These are phyloP conservation scores for Anoplius nigerrimus DNA, from an alignment of 2,888 invertebrate genomes.

Conservation along the genomic window DNA sequence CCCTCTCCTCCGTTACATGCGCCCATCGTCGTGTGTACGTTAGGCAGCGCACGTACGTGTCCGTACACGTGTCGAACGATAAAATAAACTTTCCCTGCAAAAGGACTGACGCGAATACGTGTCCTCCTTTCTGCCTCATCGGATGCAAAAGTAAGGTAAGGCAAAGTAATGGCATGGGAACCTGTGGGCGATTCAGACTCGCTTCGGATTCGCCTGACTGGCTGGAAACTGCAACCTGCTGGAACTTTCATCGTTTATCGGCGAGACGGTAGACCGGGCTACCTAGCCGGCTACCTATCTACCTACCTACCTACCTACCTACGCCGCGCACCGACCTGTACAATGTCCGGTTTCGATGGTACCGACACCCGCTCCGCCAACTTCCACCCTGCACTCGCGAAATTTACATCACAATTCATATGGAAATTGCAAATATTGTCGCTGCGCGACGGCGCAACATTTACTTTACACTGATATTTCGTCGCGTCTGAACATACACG, in stretches of 20 bases:
- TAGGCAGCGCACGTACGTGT: conserved; percentile 14
- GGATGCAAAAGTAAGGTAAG: conserved; percentile 57
- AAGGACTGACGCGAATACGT: conserved; percentile 47
- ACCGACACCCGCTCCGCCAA: too few species aligned
- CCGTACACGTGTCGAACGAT: conserved; percentile 32
- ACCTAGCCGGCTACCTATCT: too few species aligned
- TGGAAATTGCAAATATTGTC: too few species aligned
- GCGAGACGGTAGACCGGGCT: conserved; percentile 8
- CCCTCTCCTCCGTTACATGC: not conserved
- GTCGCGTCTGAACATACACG: too few species aligned
- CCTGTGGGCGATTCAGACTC: conserved; percentile 47
- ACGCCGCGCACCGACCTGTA: conserved; percentile 6
- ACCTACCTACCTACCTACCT: conserved; percentile 13
- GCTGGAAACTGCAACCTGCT: conserved; percentile 49
- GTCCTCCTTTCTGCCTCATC: conserved; percentile 56
- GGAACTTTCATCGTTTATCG: conserved; percentile 54
- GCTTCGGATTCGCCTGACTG: conserved; percentile 54
- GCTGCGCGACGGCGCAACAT: too few species aligned
- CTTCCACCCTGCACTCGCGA: too few species aligned
- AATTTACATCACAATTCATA: too few species aligned
- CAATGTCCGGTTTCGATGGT: conserved; percentile 10
- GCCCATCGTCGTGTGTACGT: not conserved
- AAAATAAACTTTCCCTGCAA: conserved; percentile 56
- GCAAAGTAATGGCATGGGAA: conserved; percentile 59
- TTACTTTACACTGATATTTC: too few species aligned